Conservation (phyloP, 2,797 vertebrate species). For the Spinibarbus caldwelli region DNA sequence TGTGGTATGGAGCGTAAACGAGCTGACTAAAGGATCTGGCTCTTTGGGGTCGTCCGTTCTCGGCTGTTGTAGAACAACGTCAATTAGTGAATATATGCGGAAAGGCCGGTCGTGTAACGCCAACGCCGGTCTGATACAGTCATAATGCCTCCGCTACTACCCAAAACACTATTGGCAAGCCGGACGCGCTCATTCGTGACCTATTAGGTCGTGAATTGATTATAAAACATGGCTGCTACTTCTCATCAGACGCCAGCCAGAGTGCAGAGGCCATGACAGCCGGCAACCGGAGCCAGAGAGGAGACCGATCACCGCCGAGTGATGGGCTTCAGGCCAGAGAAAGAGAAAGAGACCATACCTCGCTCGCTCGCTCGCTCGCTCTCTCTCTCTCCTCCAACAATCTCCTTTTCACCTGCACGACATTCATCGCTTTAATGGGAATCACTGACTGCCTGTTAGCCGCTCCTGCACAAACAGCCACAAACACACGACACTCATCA, state of each 20-base stretch:
- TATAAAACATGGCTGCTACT: conserved; percentile 76
- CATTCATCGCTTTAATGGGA: conserved; percentile 38
- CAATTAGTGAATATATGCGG: conserved; percentile 64
- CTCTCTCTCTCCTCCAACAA: conserved; percentile 22
- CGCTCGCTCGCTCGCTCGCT: not conserved
- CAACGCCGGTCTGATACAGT: conserved; percentile 52
- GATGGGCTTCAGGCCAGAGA: conserved; percentile 74
- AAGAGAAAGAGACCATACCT: conserved; percentile 61
- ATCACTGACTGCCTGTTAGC: conserved; percentile 24
- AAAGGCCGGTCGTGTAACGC: not conserved
- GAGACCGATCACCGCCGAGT: conserved; percentile 76
- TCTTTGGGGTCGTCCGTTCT: conserved; percentile 55
- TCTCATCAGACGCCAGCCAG: conserved; percentile 76
- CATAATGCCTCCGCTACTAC: conserved; percentile 58
- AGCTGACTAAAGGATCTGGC: conserved; percentile 52
- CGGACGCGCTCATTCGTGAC: conserved; percentile 77
- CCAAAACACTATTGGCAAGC: conserved; percentile 75
- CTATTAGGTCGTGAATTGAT: conserved; percentile 83
- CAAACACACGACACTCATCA: not conserved
- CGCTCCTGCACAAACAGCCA: conserved; percentile 25
- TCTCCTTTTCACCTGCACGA: conserved; percentile 34
- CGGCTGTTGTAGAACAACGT: conserved; percentile 67
- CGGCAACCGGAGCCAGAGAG: conserved; percentile 71
- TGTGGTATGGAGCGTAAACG: conserved; percentile 61
- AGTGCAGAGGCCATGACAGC: conserved; percentile 77